phyloP scores from a whole-genome alignment of 2,113 vertebrate species.

The Oenanthe oenanthe region DNA sequence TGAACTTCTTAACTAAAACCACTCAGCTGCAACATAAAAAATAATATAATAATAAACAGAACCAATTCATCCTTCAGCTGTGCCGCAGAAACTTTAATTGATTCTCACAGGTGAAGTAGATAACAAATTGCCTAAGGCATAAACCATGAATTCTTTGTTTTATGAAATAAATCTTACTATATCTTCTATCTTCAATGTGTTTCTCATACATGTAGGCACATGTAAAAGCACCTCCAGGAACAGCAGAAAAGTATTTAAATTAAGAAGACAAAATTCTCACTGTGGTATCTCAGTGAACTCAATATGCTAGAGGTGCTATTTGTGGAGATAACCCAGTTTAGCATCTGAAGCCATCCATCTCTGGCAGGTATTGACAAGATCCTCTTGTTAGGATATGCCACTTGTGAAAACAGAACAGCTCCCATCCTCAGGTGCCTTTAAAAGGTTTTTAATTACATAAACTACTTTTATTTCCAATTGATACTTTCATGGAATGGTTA shows the following conservation, averaged over 20 bases:
- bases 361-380: background rate
- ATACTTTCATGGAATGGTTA: background rate
- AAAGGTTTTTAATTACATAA: conserved; percentile 47
- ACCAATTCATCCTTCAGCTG: background rate
- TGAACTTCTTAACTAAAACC: background rate
- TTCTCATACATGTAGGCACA: background rate
- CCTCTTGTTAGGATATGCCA: background rate
- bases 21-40: background rate
- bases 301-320: background rate
- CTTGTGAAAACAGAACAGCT: background rate
- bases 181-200: background rate
- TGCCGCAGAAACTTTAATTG: background rate
- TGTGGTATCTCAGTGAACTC: background rate
- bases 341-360: background rate
- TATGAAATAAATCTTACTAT: background rate
- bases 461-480: conserved; percentile 22
- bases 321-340: background rate
- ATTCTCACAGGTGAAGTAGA: background rate
- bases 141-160: background rate
- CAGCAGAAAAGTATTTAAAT: background rate
- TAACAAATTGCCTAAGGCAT: background rate
- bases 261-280: background rate
- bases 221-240: background rate
- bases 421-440: background rate
- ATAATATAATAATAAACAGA: background rate